phyloP scores from a whole-genome alignment of 2,797 vertebrate genomes.

The Acanthis flammea region DNA sequence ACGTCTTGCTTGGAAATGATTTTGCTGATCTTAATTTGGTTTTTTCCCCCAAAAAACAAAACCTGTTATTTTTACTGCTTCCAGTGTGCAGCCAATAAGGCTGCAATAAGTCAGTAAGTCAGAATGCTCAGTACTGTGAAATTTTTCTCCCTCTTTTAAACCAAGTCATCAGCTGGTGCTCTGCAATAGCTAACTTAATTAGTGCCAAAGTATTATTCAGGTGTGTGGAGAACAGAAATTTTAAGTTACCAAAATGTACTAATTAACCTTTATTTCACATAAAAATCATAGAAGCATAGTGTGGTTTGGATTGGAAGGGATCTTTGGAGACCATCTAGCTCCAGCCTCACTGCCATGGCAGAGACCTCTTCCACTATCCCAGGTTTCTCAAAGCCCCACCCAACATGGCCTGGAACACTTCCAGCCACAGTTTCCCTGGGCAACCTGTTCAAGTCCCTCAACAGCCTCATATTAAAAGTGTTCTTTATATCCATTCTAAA shows the following conservation, averaged over 20 bases:
- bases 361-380: not conserved
- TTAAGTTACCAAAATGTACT: not conserved
- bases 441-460: not conserved
- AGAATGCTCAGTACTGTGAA: not conserved
- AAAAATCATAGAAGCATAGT: not conserved
- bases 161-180: not conserved
- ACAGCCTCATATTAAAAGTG: not conserved
- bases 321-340: not conserved
- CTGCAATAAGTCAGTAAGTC: not conserved
- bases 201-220: not conserved
- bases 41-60: not conserved
- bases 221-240: not conserved
- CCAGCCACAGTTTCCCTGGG: not conserved
- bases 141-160: not conserved
- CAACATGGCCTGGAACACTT: not conserved
- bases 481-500: not conserved
- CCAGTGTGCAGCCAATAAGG: not conserved
- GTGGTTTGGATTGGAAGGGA: not conserved
- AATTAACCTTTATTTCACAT: not conserved
- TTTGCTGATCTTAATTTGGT: conserved; percentile 28
- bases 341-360: accelerated
- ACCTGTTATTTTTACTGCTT: not conserved
- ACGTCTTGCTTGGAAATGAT: conserved; percentile 17
- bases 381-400: not conserved
- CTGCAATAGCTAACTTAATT: not conserved